Evolutionary conservation across 2,888 invertebrate species (phyloP), one percentile per base, ranked within the genome.

Genomic region (Ormyrus nitidulus): DNA sequence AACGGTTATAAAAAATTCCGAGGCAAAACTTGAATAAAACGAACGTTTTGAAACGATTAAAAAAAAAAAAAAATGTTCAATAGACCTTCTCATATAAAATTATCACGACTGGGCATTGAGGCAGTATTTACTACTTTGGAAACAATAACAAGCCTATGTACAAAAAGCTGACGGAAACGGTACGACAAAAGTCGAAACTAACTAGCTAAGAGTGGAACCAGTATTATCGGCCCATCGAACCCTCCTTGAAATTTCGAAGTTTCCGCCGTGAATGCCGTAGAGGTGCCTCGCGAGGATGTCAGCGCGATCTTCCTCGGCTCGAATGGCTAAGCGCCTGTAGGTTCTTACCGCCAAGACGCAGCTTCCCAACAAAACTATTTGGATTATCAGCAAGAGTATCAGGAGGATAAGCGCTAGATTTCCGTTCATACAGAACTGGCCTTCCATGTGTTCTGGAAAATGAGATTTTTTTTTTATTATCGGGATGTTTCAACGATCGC

Each of bases 321-420:
- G 84, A 19, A 85, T 84, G 6, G 89, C 89, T 51, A 86, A 80
- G 10, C 84, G 83, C 65, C 87, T 84, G 72, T 94, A 94, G 51
- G 92, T 91, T 82, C 92, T 91, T 54, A 93, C 91, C 59, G 93
- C 88, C 84, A 92, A 88, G 79, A 93, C 89, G 79, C 93, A 93
- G 68, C 92, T 92, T 11, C 92, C 90, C 51, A 93, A 90, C 51
- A 94, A 87, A 6, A 92, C 90, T 69, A 93, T 91, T 90, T 94
- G 93, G 19, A 94, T 90, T 69, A 93, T 91, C 56, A 93, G 91
- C 93, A 94, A 94, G 75, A 93, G 92, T 71, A 94, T 92, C 59
- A 93, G 91, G 5, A 94, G 89, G 44, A 94, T 94, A 81, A 95
- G 93, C 49, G 95, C 91, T 70, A 96, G 89, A 61, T 93, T 91